Base-by-base conservation (phyloP, 2,888 invertebrate species). In the Neuroscelio doddi region DNA sequence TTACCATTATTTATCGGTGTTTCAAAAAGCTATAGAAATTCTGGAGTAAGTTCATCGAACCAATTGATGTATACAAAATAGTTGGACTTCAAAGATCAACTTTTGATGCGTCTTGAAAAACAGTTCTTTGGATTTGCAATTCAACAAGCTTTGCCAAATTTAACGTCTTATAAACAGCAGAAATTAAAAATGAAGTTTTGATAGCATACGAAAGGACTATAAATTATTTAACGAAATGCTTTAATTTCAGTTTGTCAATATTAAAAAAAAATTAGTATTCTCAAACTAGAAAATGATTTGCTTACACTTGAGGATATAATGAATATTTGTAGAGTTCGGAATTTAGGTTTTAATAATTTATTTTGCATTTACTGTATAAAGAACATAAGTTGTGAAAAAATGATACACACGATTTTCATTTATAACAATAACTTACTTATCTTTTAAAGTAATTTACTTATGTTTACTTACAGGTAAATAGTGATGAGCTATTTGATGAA, bases 231-330 rank as follows among this genome's bases (percentile, higher is more conserved):
- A 24, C 32, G 8, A 38, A 49, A 42, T 44, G 46, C 15, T 57
- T 47, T 14, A 39, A 57, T 39, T 57, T 49, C 41, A 27, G 41
- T 30, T 3, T 42, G 41, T 57, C 36, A 21, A 27, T 32, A 27
- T 34, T 57, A n/a, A 24, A 27, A 39, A 21, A 29, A 50, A 29
- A 10, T 50, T 39, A 17, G 1, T 2, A 8, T 27, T 16, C 27
- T 50, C 9, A 38, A 29, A 50, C 24, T 50, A 8, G 1, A 38
- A 29, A 16, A 17, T 1, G 16, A 47, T 9, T 10, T 46, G n/a
- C 46, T 30, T 4, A 15, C 46, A 15, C 12, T 46, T 1, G 46
- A 46, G 1, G 46, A 46, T 10, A 24, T 49, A 9, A 49, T 49
- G 5, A 27, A 8, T 27, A 36, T 49, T 36, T 38, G 32, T 29